Conservation (phyloP, 2,888 invertebrate genomes). For the Cephalotes varians region DNA sequence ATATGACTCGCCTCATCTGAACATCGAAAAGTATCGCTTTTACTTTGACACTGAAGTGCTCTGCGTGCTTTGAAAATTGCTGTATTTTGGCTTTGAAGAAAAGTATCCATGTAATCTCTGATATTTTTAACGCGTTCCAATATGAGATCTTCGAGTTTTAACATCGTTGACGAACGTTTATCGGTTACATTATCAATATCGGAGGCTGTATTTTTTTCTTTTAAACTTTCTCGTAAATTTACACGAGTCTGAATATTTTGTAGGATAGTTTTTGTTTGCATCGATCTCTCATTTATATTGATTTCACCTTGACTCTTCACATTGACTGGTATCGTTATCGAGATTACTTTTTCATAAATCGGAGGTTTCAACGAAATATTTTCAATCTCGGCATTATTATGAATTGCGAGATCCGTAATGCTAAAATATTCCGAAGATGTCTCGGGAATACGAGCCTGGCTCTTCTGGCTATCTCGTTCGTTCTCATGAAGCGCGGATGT, state of each 20-base stretch:
- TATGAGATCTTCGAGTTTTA: constrained; percentile 31
- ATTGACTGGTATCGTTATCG: constrained; percentile 13
- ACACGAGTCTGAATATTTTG: neutral
- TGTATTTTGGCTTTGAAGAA: constrained; percentile 21
- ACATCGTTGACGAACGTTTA: neutral
- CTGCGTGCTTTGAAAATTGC: constrained; percentile 8
- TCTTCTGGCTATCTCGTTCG: neutral
- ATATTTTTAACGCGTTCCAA: constrained; percentile 24
- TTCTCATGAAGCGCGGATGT: neutral
- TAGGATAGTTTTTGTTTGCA: neutral
- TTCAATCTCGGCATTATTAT: neutral
- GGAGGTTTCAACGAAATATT: neutral
- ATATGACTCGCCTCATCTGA: neutral
- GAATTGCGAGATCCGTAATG: constrained; percentile 33
- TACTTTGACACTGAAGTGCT: neutral
- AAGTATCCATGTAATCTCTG: constrained; percentile 32
- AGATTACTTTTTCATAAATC: constrained; percentile 28
- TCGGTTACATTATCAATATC: neutral
- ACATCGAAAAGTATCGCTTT: neutral
- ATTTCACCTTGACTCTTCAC: neutral
- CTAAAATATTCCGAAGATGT: constrained; percentile 68
- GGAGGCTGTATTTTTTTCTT: neutral
- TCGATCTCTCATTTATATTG: neutral
- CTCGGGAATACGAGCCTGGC: neutral
- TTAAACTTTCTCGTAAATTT: neutral